phyloP scores from a whole-genome alignment of 2,113 vertebrate species.

The Puffinus mauretanicus region DNA sequence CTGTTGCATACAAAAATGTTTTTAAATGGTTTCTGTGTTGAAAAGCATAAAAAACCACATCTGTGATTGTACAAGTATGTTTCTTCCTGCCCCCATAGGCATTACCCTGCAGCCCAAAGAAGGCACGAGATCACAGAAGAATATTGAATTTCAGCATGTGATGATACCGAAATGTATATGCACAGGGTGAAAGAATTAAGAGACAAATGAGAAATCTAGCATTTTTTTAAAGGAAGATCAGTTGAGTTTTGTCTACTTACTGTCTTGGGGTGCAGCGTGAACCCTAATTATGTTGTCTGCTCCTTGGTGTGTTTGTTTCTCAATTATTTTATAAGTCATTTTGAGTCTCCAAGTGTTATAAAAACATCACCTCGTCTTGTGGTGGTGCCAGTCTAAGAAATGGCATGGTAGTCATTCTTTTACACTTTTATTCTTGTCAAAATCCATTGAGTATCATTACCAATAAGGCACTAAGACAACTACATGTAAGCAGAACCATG shows the following conservation, averaged over 20 bases:
- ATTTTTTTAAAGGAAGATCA: neutral
- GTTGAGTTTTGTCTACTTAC: neutral
- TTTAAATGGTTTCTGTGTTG: neutral
- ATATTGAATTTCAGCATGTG: neutral
- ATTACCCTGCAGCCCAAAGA: neutral
- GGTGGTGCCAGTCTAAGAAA: neutral
- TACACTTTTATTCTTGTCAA: neutral
- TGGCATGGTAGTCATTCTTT: neutral
- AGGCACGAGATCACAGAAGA: neutral
- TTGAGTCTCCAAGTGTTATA: neutral
- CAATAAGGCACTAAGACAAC: neutral
- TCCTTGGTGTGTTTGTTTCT: neutral
- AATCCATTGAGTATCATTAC: neutral
- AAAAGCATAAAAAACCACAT: neutral
- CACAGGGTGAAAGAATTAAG: neutral
- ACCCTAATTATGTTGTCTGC: neutral
- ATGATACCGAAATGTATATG: neutral
- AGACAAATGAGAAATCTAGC: neutral
- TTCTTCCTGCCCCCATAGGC: neutral
- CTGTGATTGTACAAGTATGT: neutral
- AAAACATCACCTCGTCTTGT: neutral
- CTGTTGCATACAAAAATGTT: neutral
- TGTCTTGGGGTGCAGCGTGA: neutral
- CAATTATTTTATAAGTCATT: neutral
- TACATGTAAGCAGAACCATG: neutral